Evolutionary conservation across 2,113 vertebrate species (phyloP).

Genomic region (Oenanthe oenanthe): DNA sequence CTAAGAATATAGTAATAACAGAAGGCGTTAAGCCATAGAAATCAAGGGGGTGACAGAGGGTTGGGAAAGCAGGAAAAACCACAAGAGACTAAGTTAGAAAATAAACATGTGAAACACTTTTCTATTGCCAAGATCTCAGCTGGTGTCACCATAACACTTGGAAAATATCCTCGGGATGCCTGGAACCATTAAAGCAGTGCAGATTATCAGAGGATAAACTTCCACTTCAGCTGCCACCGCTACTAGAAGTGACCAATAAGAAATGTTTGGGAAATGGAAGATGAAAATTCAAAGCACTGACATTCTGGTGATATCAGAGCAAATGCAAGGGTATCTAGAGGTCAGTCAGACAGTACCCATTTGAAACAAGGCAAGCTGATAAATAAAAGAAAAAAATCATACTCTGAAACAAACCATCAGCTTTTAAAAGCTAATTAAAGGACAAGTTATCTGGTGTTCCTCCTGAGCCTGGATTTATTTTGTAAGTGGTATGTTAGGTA

Average conservation of each 20-base stretch:
- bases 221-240: slow-evolving; percentile 7
- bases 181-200: slow-evolving; percentile 34
- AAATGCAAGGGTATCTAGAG: slow-evolving; percentile 59
- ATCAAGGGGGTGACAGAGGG: not conserved
- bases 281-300: slow-evolving; percentile 19
- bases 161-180: slow-evolving; percentile 35
- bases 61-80: not conserved
- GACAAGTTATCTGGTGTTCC: not conserved
- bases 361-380: not conserved
- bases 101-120: slow-evolving; percentile 36
- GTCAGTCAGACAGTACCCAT: slow-evolving; percentile 5
- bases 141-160: slow-evolving; percentile 47
- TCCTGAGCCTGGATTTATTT: not conserved
- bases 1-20: not conserved
- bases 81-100: slow-evolving; percentile 3
- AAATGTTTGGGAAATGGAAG: slow-evolving; percentile 2
- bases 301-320: slow-evolving; percentile 15
- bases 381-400: not conserved
- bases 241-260: slow-evolving; percentile 28
- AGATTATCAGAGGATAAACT: slow-evolving; percentile 53
- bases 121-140: slow-evolving; percentile 28
- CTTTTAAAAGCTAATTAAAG: not conserved
- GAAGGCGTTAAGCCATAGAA: slow-evolving; percentile 23
- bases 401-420: not conserved
- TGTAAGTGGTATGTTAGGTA: not conserved